Evolutionary conservation across 1,140 invertebrate genomes (phyloP), one percentile per base, ranked within the genome.

Genomic region (Caenorhabditis brenneri): DNA sequence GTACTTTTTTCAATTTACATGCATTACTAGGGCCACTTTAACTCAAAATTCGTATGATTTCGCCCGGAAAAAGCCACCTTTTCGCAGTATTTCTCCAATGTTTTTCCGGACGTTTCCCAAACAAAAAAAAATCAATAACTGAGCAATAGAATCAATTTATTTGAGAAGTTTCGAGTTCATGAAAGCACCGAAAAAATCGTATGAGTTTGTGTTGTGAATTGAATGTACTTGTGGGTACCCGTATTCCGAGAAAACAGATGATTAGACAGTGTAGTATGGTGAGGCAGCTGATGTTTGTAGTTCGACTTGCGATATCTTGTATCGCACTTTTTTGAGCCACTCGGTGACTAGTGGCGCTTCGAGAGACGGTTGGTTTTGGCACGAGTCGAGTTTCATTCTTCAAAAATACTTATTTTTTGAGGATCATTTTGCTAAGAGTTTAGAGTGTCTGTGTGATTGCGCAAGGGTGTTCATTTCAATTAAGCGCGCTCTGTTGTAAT

Each of bases 251-350:
- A 16, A 10, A 19, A 65, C 36, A 36, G 55, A 58, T 58, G 9
- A 58, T 87, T 93, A 96, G 87, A 95, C 93, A 51, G 94, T 94
- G 91, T 95, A 96, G 91, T 96, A 95, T 89, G 95, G 95, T 10
- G 94, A 95, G 15, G 94, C 94, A 84, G 95, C 95, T 1, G 96
- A 96, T 3, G 96, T 97, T 91, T 99, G 97, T 82, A 98, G 92
- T 92, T 99, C 97, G 83, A 97, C 96, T 92, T 98, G 96, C 0
- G 95, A 96, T 94, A 99, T 97, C 93, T 98, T 98, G 89, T 98
- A 97, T 91, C 98, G 95, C 79, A 98, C 93, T 83, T 96, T 92
- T 91, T 97, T 95, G 22, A 99, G 91, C 95, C 96, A 98, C 16
- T 86, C 79, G 10, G 79, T 42, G 9, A 86, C 80, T 85, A 88